Evolutionary conservation across 2,888 invertebrate species (phyloP), one percentile per base, ranked within the genome.

Genomic region (Oscheius onirici): DNA sequence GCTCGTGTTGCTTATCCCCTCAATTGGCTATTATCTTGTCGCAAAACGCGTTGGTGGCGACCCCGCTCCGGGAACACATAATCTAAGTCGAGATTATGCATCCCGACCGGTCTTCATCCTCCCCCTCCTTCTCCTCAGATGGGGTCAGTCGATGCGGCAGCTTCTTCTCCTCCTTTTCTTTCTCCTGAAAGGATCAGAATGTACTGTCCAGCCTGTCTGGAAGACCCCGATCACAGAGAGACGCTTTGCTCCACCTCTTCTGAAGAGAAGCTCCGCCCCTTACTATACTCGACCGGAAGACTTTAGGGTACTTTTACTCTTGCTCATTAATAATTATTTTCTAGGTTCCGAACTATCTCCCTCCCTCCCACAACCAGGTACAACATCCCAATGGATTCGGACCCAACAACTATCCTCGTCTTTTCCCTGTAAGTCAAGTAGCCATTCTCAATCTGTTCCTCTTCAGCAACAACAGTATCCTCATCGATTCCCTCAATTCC

Each of bases 161-260:
- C 17, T 15, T n/a, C 22, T 40, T 58, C 34, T 41, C 34, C 41
- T 58, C n/a, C 17, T 58, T 13, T 17, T 13, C 28, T 13, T 40
- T 20, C 20, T 44, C 44, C 26, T 61, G 3, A 40, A 17, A 58
- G 40, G 10, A 41, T 15, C 26, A 8, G 20, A 20, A 11, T 15
- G 61, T 46, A 17, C 43, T n/a, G 75, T 78, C 26, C 69, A 67
- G 34, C 78, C 78, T 11, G 75, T 78, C 11, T 78, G 78, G 78
- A 72, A 70, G 69, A 78, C 78, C 11, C 78, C 78, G 0, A 61
- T 78, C 24, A 72, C 74, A 13, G 75, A 73, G 54, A 8, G 61
- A 44, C 61, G 61, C 15, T 61, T 46, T 26, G 61, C 61, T 24
- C 61, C 61, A 1, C 77, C 75, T 15, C 71, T 73, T 54, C 71